Base-by-base conservation (phyloP, 2,888 invertebrate genomes). In the Ichneumoninae sp. region DNA sequence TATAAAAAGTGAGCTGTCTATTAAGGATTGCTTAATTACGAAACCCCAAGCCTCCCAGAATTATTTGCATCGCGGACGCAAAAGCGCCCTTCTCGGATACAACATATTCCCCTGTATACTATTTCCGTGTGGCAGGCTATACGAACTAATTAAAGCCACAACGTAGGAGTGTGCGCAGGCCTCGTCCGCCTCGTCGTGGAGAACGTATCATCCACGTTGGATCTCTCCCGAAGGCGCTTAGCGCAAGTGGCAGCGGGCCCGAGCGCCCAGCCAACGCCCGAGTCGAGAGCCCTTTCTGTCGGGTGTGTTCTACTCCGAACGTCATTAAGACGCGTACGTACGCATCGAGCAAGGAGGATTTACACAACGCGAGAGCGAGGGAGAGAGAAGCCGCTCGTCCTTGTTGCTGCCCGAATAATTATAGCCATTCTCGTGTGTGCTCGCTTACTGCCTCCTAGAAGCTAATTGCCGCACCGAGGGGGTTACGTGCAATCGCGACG, bases 61-160 rank as follows among this genome's bases (percentile, higher is more conserved):
- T 62, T 62, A 78, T 83, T 80, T 75, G 71, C 82, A 72, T 76
- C 80, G 79, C 69, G 80, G 68, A 72, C 72, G 83, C 60, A 62
- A 26, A 40, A 44, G 74, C 72, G 80, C 83, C 22, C 57, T 22
- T 57, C 22, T 10, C n/a, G 52, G 50, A 74, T 47, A 74, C 44
- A 44, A 65, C 62, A 80, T 50, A 65, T n/a, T 72, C 57, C 5
- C 22, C 22, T 10, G 30, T 10, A 65, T 52, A 22, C 66, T 19
- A 66, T 66, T 66, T 36, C 19, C 16, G 40, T 22, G 19, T 40
- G 66, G 6, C 66, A 40, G 74, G 62, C 69, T 79, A 82, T 71
- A 82, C 80, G 76, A 82, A 85, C 82, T 85, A 85, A 85, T 85
- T 85, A 85, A 85, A 85, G 76, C 68, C 76, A 65, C 76, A 85